Evolutionary conservation across 2,113 vertebrate genomes (phyloP).

Genomic region (Festucalex cinctus): DNA sequence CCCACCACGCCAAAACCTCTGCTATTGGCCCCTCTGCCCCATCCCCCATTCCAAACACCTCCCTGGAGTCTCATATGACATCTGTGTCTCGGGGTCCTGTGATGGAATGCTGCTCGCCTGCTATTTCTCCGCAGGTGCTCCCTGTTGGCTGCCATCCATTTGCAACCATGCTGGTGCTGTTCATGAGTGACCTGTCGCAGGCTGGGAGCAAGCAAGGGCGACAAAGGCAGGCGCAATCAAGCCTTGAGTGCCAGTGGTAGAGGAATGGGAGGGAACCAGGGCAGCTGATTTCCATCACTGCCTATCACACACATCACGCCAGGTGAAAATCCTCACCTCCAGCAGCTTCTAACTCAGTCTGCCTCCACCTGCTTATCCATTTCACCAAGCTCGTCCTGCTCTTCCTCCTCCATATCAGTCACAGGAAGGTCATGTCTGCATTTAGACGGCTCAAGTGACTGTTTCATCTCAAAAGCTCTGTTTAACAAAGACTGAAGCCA

Average conservation of each 20-base stretch:
- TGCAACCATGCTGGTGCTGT: slow-evolving; percentile 24
- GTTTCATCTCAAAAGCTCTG: slow-evolving; percentile 14
- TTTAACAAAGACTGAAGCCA: slow-evolving; percentile 8
- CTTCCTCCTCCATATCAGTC: slow-evolving; percentile 17
- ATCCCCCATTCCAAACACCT: slow-evolving; percentile 44
- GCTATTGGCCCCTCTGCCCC: slow-evolving; percentile 32
- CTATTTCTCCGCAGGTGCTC: slow-evolving; percentile 68
- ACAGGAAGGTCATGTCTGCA: slow-evolving; percentile 47
- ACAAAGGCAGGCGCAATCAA: slow-evolving; percentile 27
- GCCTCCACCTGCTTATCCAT: slow-evolving; percentile 6
- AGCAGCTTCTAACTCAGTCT: background rate
- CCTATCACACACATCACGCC: slow-evolving; percentile 22
- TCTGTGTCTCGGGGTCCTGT: slow-evolving; percentile 66
- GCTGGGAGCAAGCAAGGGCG: slow-evolving; percentile 25
- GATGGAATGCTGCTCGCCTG: slow-evolving; percentile 69
- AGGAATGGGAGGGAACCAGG: slow-evolving; percentile 26
- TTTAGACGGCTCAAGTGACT: slow-evolving; percentile 43
- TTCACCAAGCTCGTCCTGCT: slow-evolving; percentile 15
- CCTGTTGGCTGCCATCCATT: slow-evolving; percentile 50
- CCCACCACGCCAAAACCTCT: slow-evolving; percentile 53
- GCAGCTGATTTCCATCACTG: slow-evolving; percentile 60
- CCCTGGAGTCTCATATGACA: slow-evolving; percentile 64
- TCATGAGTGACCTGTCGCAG: slow-evolving; percentile 43
- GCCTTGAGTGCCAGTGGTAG: slow-evolving; percentile 50
- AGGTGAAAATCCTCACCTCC: slow-evolving; percentile 30